Evolutionary conservation across 2,113 vertebrate genomes (phyloP).

Genomic region (Rhizomys pruinosus): DNA sequence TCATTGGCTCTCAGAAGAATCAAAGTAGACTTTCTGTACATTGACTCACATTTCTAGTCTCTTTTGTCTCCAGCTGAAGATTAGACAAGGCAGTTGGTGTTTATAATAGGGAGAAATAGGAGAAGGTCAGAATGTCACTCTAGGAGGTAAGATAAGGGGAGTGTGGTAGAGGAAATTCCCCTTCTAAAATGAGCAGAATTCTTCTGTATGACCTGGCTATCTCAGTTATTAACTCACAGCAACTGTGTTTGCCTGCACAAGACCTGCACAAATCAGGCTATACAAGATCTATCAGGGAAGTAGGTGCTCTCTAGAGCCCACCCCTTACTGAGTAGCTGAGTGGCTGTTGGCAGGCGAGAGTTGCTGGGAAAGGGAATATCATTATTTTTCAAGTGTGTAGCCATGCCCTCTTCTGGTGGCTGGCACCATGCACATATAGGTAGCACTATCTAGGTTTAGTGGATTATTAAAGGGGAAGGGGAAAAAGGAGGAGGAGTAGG

Average conservation of each 20-base stretch:
- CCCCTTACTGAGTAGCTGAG: too few relatives aligned
- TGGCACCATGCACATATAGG: background rate
- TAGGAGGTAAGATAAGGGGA: fast-evolving
- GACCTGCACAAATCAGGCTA: background rate
- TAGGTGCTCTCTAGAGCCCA: background rate
- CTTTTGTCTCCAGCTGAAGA: background rate
- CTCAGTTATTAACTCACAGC: too few relatives aligned
- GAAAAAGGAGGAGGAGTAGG: too few relatives aligned
- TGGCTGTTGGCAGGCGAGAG: background rate
- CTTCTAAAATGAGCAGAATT: background rate
- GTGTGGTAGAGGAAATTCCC: background rate
- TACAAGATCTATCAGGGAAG: background rate
- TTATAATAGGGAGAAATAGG: background rate
- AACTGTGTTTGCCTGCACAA: too few relatives aligned
- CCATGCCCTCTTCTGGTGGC: too few relatives aligned
- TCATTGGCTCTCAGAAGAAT: background rate
- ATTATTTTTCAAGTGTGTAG: background rate
- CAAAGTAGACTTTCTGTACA: background rate
- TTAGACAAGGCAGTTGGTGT: too few relatives aligned
- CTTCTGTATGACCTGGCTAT: too few relatives aligned
- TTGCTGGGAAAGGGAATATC: too few relatives aligned
- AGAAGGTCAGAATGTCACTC: background rate
- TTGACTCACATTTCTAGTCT: background rate
- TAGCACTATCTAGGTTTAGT: background rate
- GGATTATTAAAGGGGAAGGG: background rate